Conservation (phyloP, 2,113 vertebrate species). For the Tupaia tana region DNA sequence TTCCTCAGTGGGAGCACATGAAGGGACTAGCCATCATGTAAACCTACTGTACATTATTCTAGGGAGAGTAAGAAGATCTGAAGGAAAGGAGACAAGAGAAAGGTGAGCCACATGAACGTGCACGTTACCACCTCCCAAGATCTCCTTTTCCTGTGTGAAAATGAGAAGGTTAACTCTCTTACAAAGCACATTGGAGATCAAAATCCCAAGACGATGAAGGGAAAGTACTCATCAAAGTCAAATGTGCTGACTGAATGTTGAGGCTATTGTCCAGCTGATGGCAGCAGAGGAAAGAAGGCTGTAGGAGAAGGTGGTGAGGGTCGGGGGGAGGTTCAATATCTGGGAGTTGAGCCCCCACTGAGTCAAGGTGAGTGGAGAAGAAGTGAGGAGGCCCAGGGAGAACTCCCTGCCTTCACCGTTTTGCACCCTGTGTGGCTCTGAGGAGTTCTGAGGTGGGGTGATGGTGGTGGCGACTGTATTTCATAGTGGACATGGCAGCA, state of each 20-base stretch:
- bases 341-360: not conserved
- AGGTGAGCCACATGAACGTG: not conserved
- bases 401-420: not conserved
- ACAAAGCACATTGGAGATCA: not conserved
- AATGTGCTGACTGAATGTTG: not conserved
- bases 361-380: not conserved
- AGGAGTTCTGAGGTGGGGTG: no score
- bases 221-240: not conserved
- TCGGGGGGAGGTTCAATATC: accelerated
- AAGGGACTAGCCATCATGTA: not conserved
- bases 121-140: not conserved
- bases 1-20: not conserved
- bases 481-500: not conserved
- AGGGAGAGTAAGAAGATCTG: not conserved
- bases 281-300: not conserved
- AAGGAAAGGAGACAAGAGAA: not conserved
- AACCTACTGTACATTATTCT: not conserved
- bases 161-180: not conserved
- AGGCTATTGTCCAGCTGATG: not conserved
- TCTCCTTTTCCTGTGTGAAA: not conserved
- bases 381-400: not conserved
- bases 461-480: not conserved
- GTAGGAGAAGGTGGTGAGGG: not conserved
- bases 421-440: no score
- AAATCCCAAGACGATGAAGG: not conserved